Percentiles rank a stretch among this genome's conserved stretches.
These are phyloP conservation scores for Rotaria sp. DNA, from an alignment of 2,888 invertebrate genomes.

Conservation along the genomic window DNA sequence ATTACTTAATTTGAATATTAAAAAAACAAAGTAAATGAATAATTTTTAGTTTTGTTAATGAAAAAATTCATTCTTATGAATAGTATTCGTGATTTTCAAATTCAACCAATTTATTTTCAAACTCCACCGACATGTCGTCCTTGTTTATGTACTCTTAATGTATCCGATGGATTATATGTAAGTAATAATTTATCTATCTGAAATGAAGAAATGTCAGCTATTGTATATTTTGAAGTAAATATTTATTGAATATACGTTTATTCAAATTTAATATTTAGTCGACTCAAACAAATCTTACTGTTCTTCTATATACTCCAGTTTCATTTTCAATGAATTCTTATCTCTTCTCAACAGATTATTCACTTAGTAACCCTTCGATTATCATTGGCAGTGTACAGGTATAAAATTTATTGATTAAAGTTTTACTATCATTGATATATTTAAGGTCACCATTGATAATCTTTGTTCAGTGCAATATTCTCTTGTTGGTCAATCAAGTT, in stretches of 20 bases:
- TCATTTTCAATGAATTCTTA: neutral
- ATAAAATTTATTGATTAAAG: neutral
- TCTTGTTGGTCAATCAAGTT: neutral
- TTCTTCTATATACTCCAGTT: neutral
- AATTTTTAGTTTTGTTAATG: neutral
- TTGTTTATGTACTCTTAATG: neutral
- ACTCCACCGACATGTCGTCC: neutral
- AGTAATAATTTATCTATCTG: neutral
- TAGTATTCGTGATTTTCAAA: constrained; percentile 15
- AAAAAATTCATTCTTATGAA: neutral
- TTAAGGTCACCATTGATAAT: neutral
- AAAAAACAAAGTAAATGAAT: neutral
- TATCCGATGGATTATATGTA: constrained; percentile 6
- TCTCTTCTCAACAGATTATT: neutral
- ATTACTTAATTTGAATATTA: neutral
- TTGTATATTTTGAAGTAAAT: no score
- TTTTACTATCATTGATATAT: neutral
- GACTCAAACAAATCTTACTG: neutral
- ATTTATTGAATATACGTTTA: no score
- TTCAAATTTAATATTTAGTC: neutral
- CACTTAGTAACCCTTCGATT: neutral
- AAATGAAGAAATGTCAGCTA: no score
- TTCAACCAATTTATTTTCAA: neutral
- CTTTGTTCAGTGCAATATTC: constrained; percentile 13
- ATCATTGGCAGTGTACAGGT: neutral